These are phyloP conservation scores for Folsomia manolachei DNA, from an alignment of 2,888 invertebrate genomes.

Conservation along the genomic window DNA sequence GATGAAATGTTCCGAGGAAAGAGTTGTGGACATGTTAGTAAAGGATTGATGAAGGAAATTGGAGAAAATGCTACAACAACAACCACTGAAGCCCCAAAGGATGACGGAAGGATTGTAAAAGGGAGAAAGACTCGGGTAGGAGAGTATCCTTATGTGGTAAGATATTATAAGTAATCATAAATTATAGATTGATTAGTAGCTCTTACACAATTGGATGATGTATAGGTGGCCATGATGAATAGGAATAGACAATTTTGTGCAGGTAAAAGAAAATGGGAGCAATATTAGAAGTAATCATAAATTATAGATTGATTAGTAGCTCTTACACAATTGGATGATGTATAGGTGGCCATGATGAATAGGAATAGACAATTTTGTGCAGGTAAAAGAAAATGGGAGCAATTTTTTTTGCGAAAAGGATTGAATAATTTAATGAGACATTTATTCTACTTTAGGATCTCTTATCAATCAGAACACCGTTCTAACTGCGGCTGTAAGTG, in stretches of 20 bases:
- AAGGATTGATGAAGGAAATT: not conserved
- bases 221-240: constrained; percentile 71
- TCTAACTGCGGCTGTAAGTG: constrained; percentile 27
- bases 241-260: constrained; percentile 82
- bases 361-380: constrained; percentile 82
- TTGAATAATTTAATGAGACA: constrained; percentile 59
- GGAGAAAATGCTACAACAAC: not conserved
- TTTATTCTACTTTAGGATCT: not conserved
- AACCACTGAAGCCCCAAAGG: not conserved
- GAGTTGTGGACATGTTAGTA: constrained; percentile 24
- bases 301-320: not conserved
- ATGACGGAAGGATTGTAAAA: constrained; percentile 67
- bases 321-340: not conserved
- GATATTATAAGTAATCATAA: not conserved
- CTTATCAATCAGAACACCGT: constrained; percentile 27
- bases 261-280: too few relatives aligned
- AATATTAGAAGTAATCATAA: not conserved
- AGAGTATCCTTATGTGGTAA: constrained; percentile 73
- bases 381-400: too few relatives aligned
- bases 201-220: not conserved
- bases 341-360: constrained; percentile 71
- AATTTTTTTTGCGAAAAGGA: too few relatives aligned
- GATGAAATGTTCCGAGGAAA: constrained; percentile 13
- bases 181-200: not conserved
- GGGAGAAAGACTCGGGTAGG: constrained; percentile 76